phyloP scores from a whole-genome alignment of 2,888 invertebrate species.

The Orchesella flavescens region DNA sequence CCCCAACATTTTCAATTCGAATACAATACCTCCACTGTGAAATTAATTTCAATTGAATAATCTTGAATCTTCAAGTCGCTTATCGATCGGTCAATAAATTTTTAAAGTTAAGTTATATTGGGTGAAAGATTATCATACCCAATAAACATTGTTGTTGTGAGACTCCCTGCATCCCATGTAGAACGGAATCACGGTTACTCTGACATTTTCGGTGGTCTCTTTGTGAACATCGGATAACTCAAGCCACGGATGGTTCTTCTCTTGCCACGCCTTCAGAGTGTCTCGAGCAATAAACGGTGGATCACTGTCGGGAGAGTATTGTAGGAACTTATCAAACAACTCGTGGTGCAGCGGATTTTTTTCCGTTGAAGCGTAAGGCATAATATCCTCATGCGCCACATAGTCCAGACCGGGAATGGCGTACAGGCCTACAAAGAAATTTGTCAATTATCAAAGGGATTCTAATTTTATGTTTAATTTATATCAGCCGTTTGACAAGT shows the following conservation, averaged over 20 bases:
- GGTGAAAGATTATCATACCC: slow-evolving; percentile 78
- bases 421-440: slow-evolving; percentile 78
- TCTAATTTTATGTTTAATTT: too few species aligned
- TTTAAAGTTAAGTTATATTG: neutral
- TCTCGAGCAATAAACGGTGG: slow-evolving; percentile 92
- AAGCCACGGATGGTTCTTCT: slow-evolving; percentile 97
- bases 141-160: slow-evolving; percentile 92
- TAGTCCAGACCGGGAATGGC: slow-evolving; percentile 98
- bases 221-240: slow-evolving; percentile 97
- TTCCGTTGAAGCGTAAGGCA: slow-evolving; percentile 93
- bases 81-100: too few species aligned
- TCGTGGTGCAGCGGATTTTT: slow-evolving; percentile 94
- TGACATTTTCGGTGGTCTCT: slow-evolving; percentile 95
- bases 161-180: slow-evolving; percentile 96
- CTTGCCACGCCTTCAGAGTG: slow-evolving; percentile 94
- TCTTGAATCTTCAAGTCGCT: neutral
- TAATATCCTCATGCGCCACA: slow-evolving; percentile 97
- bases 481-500: too few species aligned
- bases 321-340: slow-evolving; percentile 95
- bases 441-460: neutral
- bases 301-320: slow-evolving; percentile 86
- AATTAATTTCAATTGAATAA: slow-evolving; percentile 38
- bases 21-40: slow-evolving; percentile 97
- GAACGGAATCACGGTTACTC: slow-evolving; percentile 98
- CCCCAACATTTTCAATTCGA: slow-evolving; percentile 93